These are phyloP conservation scores for Carassius carassius DNA, from an alignment of 2,113 vertebrate genomes.

Conservation along the genomic window DNA sequence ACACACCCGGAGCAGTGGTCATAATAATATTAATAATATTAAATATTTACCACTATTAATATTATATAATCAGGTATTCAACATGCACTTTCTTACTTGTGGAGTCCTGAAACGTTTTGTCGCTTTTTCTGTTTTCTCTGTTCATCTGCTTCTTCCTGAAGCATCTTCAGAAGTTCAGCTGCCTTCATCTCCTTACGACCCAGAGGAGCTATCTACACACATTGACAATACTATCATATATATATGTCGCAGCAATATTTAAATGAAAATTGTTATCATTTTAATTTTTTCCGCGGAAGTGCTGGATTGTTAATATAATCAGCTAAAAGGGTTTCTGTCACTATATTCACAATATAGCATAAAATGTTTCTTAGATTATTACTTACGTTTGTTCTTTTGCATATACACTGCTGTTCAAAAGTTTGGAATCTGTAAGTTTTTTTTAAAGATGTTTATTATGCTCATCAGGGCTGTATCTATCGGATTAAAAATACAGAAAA, in stretches of 20 bases:
- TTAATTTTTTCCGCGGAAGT: background rate
- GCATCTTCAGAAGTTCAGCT: constrained; percentile 82
- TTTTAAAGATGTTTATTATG: no score
- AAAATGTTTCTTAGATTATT: background rate
- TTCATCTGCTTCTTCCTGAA: constrained; percentile 90
- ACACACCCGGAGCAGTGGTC: no score
- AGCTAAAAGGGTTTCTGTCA: background rate
- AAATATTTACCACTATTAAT: background rate
- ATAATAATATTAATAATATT: background rate
- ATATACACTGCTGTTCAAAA: no score
- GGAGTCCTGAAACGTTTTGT: constrained; percentile 89
- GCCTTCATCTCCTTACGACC: constrained; percentile 89
- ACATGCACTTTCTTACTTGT: constrained; percentile 78
- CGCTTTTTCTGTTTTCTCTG: constrained; percentile 93
- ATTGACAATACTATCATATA: background rate
- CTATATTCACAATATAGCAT: background rate
- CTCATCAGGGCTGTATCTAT: no score
- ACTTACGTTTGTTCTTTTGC: background rate
- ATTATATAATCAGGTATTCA: background rate
- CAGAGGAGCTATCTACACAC: constrained; percentile 81
- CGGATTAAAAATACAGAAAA: no score
- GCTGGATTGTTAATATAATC: background rate
- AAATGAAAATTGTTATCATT: background rate
- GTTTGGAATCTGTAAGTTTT: no score
- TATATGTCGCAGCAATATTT: background rate